Evolutionary conservation across 2,113 vertebrate species (phyloP).

Genomic region (Rhadina sibilatrix): DNA sequence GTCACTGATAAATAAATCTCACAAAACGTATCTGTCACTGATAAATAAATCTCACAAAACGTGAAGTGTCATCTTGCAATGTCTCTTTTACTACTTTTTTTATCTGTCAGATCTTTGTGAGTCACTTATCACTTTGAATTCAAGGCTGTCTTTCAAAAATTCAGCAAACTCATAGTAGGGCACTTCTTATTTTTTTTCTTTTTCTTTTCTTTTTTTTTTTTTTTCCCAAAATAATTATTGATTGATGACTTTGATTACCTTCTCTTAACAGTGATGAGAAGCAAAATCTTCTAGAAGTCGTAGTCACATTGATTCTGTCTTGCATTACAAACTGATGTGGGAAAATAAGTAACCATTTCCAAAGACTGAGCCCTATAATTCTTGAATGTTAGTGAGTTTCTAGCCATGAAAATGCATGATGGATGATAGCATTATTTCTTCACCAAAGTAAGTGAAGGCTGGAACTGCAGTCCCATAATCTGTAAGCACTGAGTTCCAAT

Average conservation of each 20-base stretch:
- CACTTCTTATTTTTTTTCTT: not conserved
- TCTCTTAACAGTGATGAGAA: not conserved
- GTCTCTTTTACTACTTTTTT: not conserved
- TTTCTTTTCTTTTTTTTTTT: not conserved
- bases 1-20: not conserved
- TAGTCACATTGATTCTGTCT: not conserved
- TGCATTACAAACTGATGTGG: not conserved
- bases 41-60: not conserved
- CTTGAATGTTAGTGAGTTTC: not conserved
- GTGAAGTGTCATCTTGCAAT: not conserved
- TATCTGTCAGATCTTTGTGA: not conserved
- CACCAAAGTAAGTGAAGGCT: not conserved
- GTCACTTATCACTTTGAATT: not conserved
- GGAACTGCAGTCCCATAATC: not conserved
- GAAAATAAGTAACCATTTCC: not conserved
- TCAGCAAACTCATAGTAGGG: not conserved
- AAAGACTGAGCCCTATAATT: not conserved
- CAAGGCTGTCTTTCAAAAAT: not conserved
- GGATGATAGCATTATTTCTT: not conserved
- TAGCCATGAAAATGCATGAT: not conserved
- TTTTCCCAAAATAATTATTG: not conserved
- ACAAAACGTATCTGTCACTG: not conserved
- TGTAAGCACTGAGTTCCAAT: not conserved
- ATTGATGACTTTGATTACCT: not conserved
- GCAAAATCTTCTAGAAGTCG: not conserved